Base-by-base conservation (phyloP, 2,888 invertebrate species). In the Phaedon cochleariae region DNA sequence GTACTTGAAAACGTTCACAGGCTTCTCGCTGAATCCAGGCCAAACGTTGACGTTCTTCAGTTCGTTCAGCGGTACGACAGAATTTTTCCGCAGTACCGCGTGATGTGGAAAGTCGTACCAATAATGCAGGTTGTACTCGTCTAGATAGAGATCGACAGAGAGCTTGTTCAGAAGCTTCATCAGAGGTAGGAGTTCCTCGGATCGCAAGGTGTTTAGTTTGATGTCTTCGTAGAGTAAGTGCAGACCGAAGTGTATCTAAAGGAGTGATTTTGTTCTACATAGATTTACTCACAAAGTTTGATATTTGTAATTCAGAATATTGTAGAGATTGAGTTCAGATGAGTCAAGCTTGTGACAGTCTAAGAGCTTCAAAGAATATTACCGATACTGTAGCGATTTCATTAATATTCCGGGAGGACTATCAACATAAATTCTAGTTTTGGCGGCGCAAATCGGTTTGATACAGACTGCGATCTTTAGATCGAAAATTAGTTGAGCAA, bases 191-290 rank as follows among this genome's bases (percentile, higher is more conserved):
- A 94, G 81, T 73, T 92, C 90, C 62, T 89, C 89, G 52, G 87
- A 87, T 71, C 92, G 84, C 0, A 93, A 84, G 0, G 89, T 87
- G 76, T 95, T 92, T 62, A 97, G 81, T 80, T 97, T 97, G 3
- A 95, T 85, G 79, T 97, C 96, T 86, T 97, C 97, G 77, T 97
- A 97, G 0, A 96, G 86, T 29, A 97, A 85, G 84, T 97, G 97
- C 34, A 97, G 85, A 0, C 92, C 87, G 79, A 90, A 94, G 62
- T 96, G 86, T 29, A 96, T 86, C 59, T 26, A 7, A 26, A 26
- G 3, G 4, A 26, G 7, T 26, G 7, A 26, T 26, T 5, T 5
- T 26, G 7, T 7, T 5, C 3, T 26, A 5, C 26, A 26, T 26
- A 26, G 7, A 26, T 5, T n/a, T 26, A 26, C 26, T 26, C 26